A percentile compares a stretch with the other conserved stretches of the same genome.
These are phyloP conservation scores for Pachyuromys duprasi DNA, from an alignment of 2,797 vertebrate genomes.

Conservation along the genomic window DNA sequence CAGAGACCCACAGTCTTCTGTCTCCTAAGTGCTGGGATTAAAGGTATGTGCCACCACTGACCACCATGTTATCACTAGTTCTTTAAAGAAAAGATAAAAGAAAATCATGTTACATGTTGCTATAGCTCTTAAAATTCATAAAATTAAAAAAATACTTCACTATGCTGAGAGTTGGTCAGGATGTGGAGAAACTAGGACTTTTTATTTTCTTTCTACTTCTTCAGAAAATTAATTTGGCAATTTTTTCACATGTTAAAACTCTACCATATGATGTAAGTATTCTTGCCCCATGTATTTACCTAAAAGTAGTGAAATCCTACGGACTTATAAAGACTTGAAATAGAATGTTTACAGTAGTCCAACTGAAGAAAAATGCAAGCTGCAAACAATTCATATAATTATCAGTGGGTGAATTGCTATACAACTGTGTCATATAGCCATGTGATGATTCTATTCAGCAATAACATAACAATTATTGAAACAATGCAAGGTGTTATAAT, in stretches of 20 bases:
- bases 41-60: not conserved
- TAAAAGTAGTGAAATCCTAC: not conserved
- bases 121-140: not conserved
- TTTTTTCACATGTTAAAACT: not conserved
- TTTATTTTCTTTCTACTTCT: not conserved
- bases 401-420: not conserved
- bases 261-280: not conserved
- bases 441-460: not conserved
- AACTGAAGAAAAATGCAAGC: not conserved
- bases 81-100: not conserved
- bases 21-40: not conserved
- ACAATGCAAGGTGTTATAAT: not conserved
- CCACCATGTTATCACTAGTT: not conserved
- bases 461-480: not conserved
- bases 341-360: not conserved
- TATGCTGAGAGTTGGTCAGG: not conserved
- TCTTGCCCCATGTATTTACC: not conserved
- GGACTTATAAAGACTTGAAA: not conserved
- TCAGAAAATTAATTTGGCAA: not conserved
- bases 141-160: not conserved
- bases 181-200: not conserved
- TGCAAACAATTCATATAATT: not conserved
- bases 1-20: not conserved
- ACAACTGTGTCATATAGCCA: not conserved
- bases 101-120: not conserved